Conservation (phyloP, 1,140 invertebrate species). For the Polypedilum vanderplanki region DNA sequence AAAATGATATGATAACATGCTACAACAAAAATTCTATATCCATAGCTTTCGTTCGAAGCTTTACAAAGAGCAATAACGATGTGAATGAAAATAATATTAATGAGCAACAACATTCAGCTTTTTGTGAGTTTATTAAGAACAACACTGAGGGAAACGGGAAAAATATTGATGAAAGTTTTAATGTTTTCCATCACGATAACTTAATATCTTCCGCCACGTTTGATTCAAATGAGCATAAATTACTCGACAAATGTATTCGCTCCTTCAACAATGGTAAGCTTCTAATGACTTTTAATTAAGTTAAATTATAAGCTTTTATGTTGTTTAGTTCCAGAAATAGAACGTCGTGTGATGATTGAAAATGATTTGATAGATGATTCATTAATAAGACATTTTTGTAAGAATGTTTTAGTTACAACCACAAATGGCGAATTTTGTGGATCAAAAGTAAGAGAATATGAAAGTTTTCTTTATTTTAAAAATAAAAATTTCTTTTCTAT, state of each 20-base stretch:
- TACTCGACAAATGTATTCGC: too few species aligned
- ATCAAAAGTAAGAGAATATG: background rate
- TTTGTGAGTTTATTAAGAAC: background rate
- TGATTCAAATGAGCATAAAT: too few species aligned
- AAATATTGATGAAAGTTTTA: background rate
- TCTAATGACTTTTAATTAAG: background rate
- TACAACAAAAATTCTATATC: slow-evolving; percentile 11
- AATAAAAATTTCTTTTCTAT: background rate
- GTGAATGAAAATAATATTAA: background rate
- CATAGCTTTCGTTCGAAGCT: background rate
- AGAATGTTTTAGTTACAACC: background rate
- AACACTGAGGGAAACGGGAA: background rate
- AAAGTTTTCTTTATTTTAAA: background rate
- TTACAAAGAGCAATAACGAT: background rate
- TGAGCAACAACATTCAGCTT: background rate
- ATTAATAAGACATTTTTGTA: background rate
- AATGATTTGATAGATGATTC: background rate
- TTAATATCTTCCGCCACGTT: background rate
- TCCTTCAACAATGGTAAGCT: background rate
- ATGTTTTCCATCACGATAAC: background rate
- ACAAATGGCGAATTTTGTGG: background rate
- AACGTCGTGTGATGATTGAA: background rate
- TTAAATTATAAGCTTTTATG: background rate
- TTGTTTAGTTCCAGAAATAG: background rate
- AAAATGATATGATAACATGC: slow-evolving; percentile 9